Base-by-base conservation (phyloP, 2,888 invertebrate genomes). In the Oithona nana region DNA sequence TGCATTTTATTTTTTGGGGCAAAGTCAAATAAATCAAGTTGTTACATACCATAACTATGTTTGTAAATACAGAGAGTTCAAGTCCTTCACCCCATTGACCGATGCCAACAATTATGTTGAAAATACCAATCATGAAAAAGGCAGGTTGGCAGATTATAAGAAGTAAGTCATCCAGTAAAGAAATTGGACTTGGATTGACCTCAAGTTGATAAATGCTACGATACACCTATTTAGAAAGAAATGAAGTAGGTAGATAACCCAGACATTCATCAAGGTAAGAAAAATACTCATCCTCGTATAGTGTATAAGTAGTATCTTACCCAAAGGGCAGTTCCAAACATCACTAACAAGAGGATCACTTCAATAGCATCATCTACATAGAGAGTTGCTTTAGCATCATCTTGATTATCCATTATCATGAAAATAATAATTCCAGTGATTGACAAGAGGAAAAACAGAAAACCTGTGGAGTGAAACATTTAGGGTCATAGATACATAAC, bases 81-180 rank as follows among this genome's bases (percentile, higher is more conserved):
- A n/a, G 16, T 11, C 29, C 28, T 28, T 49, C 59, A 11, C 24
- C 49, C 68, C 29, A 16, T 28, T 49, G 48, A 11, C 24, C 49
- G 68, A 82, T 74, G 0, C 82, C 82, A 0, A 85, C 82, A 13
- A 82, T 75, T 67, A 84, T 76, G 65, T 81, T 82, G 64, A 85
- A 79, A 51, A 82, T 78, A 0, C 81, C 80, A 69, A 83, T 82
- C 67, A 83, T 73, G 69, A 83, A 82, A 73, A 82, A 84, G 20
- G 83, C 83, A 0, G 84, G 84, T 24, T 84, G 73, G 65, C 83
- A 83, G 60, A 84, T 78, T 68, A 83, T 82, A 0, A 84, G 75
- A 1, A 84, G 73, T 1, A 84, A 77, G 68, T 83, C 83, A 67
- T 85, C 84, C 29, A 84, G 75, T 13, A 80, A 71, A 0, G 82